Conservation (phyloP, 2,888 invertebrate genomes). For the Noctua pronuba region DNA sequence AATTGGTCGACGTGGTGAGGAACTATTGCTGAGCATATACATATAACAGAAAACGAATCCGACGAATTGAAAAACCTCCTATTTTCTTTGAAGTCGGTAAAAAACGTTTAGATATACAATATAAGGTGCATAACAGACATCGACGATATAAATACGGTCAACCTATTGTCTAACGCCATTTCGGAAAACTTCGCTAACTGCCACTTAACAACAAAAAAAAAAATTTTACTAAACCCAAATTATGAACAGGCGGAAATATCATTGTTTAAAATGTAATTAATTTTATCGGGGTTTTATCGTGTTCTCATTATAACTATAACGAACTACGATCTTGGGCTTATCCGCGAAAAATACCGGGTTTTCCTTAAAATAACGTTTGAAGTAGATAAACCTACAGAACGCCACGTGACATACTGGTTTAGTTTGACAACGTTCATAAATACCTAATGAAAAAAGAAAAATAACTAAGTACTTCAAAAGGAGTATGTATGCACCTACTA, state of each 20-base stretch:
- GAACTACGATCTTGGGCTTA: background rate
- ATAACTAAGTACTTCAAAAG: too few species aligned
- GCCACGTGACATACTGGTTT: too few species aligned
- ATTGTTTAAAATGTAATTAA: background rate
- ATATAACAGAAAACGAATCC: background rate
- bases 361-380: background rate
- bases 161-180: background rate
- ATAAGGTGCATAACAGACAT: background rate
- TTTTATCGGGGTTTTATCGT: slow-evolving; percentile 2
- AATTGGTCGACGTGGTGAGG: too few species aligned
- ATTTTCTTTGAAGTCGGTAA: background rate
- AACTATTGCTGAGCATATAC: too few species aligned
- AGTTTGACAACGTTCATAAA: too few species aligned
- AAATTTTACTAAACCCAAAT: background rate
- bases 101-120: too few species aligned
- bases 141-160: background rate
- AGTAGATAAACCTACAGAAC: too few species aligned
- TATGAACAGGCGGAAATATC: slow-evolving; percentile 15
- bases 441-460: too few species aligned
- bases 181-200: background rate
- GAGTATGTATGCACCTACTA: too few species aligned
- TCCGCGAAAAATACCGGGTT: background rate
- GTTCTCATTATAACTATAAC: slow-evolving; percentile 1
- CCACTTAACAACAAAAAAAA: background rate
- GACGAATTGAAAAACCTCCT: background rate